Evolutionary conservation across 2,113 vertebrate species (phyloP), one percentile per base, ranked within the genome.

Genomic region (Oryzias javanicus): DNA sequence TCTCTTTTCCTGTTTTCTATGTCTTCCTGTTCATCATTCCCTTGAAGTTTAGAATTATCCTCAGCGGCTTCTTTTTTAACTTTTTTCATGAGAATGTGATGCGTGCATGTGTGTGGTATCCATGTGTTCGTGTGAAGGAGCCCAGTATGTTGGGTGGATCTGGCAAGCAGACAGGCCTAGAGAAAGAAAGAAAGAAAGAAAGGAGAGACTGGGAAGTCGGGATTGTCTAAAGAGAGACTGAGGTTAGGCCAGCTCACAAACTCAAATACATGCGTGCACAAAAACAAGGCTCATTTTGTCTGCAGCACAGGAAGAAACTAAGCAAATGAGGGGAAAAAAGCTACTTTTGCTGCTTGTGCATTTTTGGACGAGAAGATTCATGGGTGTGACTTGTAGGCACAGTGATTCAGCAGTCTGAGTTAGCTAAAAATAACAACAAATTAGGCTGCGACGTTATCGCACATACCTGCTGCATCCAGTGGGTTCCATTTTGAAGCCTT

Each of bases 391-490:
- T 80, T 70, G 75, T 60, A 74, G 74, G 78, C 72, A 74, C 72
- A 76, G 66, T 83, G 81, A 89, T 67, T 84, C 81, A 86, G 81
- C 86, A 79, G 60, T 29, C 68, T 67, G 44, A 66, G 53, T 59
- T 61, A 19, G 66, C 84, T 86, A 84, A 84, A 86, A 87, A 86
- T 85, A 87, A 80, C 81, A 80, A 60, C 77, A 72, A 75, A 70
- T 72, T 60, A 74, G 65, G 59, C 55, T 74, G 74, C 19, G 41
- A 48, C 49, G 73, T 83, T 67, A 67, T 71, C 51, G 60, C 70
- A 82, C 7, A 19, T 63, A 40, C 60, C 56, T 40, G 64, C 44
- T 62, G 60, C 70, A 45, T 65, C 64, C 40, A 17, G 22, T 4
- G 15, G 50, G 44, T 40, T 58, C 27, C 4, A n/a, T n/a, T 44